A percentile compares a stretch with the other conserved stretches of the same genome.
These are phyloP conservation scores for Petrolisthes manimaculis DNA, from an alignment of 2,888 invertebrate species.

Conservation along the genomic window DNA sequence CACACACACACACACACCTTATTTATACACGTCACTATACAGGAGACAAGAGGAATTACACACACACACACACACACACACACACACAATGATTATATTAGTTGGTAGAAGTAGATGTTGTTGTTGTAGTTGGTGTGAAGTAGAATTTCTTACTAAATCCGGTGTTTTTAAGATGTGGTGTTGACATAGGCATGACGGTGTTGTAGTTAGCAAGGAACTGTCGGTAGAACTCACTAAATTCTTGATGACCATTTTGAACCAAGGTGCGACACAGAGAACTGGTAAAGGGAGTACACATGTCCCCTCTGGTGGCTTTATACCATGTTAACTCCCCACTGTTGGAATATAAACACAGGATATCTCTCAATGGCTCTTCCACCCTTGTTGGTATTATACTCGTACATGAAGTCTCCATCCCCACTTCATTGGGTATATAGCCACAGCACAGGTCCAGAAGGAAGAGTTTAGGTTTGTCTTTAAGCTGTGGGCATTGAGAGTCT, in stretches of 20 bases:
- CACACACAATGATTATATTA: no score
- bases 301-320: background rate
- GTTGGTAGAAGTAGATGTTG: background rate
- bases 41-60: no score
- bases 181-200: background rate
- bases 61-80: no score
- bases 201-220: background rate
- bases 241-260: background rate
- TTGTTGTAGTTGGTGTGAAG: background rate
- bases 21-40: no score
- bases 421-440: background rate
- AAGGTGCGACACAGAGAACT: background rate
- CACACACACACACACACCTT: no score
- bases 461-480: conserved; percentile 15
- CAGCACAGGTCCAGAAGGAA: conserved; percentile 4
- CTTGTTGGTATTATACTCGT: no score
- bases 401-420: no score
- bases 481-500: conserved; percentile 13
- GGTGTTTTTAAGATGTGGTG: background rate
- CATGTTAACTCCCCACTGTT: background rate
- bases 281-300: background rate
- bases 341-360: background rate
- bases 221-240: background rate
- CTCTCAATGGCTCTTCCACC: background rate
- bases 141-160: background rate